phyloP scores from a whole-genome alignment of 2,888 invertebrate species.

The Leptopterna dolabrata region DNA sequence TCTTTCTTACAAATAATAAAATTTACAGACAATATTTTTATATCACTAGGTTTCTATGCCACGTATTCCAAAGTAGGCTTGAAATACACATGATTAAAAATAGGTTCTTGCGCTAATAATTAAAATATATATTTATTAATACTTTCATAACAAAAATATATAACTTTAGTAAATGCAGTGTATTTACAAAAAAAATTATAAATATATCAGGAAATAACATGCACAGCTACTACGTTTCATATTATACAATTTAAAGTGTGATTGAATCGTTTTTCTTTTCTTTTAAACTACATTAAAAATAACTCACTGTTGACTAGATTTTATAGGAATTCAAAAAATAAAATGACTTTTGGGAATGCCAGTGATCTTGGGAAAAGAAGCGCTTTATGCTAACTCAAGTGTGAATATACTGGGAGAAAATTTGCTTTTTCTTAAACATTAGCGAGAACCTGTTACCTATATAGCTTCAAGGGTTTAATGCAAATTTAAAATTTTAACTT shows the following conservation, averaged over 20 bases:
- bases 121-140: slow-evolving; percentile 57
- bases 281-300: background rate
- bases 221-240: slow-evolving; percentile 50
- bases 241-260: slow-evolving; percentile 30
- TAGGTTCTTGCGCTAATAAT: slow-evolving; percentile 58
- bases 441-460: background rate
- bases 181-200: slow-evolving; percentile 59
- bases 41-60: slow-evolving; percentile 44
- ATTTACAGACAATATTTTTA: slow-evolving; percentile 46
- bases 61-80: slow-evolving; percentile 33
- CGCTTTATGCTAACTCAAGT: background rate
- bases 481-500: background rate
- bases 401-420: background rate
- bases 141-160: slow-evolving; percentile 59
- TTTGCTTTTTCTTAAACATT: background rate
- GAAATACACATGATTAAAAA: slow-evolving; percentile 57
- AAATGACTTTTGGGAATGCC: background rate
- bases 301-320: background rate
- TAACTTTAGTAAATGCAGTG: slow-evolving; percentile 58
- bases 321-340: background rate
- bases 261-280: background rate
- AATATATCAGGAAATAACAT: slow-evolving; percentile 44
- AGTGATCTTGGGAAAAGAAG: background rate
- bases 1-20: slow-evolving; percentile 56
- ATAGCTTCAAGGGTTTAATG: background rate